Conservation (phyloP, 2,888 invertebrate genomes). For the Agrypnus murinus region DNA sequence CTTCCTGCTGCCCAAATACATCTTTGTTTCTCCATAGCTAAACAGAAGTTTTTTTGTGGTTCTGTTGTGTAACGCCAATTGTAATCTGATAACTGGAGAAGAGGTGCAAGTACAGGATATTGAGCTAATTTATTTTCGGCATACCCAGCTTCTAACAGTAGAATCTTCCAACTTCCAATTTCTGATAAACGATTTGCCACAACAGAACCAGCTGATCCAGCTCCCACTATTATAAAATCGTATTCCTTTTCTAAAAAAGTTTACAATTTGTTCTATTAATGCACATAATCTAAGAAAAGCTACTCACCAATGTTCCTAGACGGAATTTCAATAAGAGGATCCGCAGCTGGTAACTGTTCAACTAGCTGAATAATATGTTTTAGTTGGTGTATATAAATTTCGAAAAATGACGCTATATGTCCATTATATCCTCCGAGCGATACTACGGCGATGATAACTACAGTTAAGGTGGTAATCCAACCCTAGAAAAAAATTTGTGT, state of each 20-base stretch:
- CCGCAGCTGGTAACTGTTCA: too few relatives aligned
- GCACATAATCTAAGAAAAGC: too few relatives aligned
- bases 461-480: too few relatives aligned
- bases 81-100: conserved; percentile 72
- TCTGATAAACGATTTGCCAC: conserved; percentile 73
- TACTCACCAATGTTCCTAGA: too few relatives aligned
- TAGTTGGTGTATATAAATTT: too few relatives aligned
- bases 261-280: too few relatives aligned
- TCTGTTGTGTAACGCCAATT: conserved; percentile 76
- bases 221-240: conserved; percentile 72
- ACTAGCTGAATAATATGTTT: too few relatives aligned
- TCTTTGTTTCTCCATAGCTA: conserved; percentile 48
- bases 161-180: conserved; percentile 64
- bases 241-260: conserved; percentile 56
- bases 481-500: too few relatives aligned
- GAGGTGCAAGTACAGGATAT: conserved; percentile 70
- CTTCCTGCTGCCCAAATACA: conserved; percentile 76
- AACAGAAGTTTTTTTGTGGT: conserved; percentile 30
- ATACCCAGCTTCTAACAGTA: conserved; percentile 63
- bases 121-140: conserved; percentile 68
- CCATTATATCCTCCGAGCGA: too few relatives aligned
- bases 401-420: too few relatives aligned
- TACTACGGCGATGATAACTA: too few relatives aligned
- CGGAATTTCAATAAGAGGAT: too few relatives aligned
- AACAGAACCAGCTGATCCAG: conserved; percentile 72